phyloP scores from a whole-genome alignment of 2,888 invertebrate species.

The Megamerina dolium region DNA sequence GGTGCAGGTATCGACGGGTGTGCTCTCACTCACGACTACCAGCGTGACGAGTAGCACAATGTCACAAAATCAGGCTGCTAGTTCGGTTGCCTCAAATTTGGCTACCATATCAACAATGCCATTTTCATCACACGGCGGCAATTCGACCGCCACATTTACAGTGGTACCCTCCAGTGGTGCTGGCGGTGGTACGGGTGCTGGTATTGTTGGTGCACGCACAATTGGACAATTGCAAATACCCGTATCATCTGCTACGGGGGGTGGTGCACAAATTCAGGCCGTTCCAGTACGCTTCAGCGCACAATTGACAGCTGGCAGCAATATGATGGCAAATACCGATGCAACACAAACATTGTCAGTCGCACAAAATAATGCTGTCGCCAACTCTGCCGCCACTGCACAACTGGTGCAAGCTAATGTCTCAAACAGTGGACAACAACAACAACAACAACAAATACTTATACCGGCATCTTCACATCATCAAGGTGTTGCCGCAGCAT shows the following conservation, averaged over 20 bases:
- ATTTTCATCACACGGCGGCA: constrained; percentile 33
- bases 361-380: too few relatives aligned
- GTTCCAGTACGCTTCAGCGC: constrained; percentile 38
- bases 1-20: constrained; percentile 42
- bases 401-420: constrained; percentile 14
- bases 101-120: constrained; percentile 40
- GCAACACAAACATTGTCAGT: constrained; percentile 15
- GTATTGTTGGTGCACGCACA: constrained; percentile 33
- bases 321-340: constrained; percentile 7
- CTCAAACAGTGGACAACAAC: constrained; percentile 1
- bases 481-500: constrained; percentile 5
- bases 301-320: constrained; percentile 23
- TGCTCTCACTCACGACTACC: constrained; percentile 45
- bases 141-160: constrained; percentile 45
- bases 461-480: constrained; percentile 21
- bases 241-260: constrained; percentile 25
- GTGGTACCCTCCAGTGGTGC: constrained; percentile 43
- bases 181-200: too few relatives aligned
- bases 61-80: constrained; percentile 31
- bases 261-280: constrained; percentile 34
- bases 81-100: constrained; percentile 20
- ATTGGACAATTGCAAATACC: constrained; percentile 42
- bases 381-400: too few relatives aligned
- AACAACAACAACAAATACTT: constrained; percentile 20
- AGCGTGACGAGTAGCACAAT: constrained; percentile 42